A percentile compares a stretch with the other conserved stretches of the same genome.
phyloP scores from a whole-genome alignment of 2,797 vertebrate species.

The Chiroxiphia lanceolata region DNA sequence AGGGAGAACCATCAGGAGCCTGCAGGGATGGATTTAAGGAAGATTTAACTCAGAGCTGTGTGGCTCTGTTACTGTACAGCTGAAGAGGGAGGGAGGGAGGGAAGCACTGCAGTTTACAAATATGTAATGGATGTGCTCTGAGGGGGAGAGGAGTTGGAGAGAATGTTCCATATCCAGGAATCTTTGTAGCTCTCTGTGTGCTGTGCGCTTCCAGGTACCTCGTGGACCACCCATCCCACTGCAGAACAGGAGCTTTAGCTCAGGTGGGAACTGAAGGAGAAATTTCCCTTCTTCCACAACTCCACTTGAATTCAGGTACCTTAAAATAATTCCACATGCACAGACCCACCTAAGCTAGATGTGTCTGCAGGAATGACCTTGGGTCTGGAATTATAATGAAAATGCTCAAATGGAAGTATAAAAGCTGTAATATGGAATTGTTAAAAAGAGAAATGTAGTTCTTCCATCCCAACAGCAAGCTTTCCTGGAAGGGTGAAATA shows the following conservation, averaged over 20 bases:
- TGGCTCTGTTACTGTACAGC: neutral
- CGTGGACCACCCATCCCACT: accelerated
- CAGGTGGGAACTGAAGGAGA: neutral
- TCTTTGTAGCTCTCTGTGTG: too few relatives aligned
- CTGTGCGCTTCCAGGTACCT: neutral
- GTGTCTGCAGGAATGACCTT: neutral
- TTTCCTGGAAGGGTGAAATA: neutral
- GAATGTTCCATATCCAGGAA: neutral
- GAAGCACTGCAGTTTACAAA: neutral
- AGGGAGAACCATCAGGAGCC: neutral
- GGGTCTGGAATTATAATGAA: neutral
- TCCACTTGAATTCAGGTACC: neutral
- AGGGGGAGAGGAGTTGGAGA: neutral
- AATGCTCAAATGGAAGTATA: neutral
- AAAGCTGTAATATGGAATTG: neutral
- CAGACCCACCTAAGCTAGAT: neutral
- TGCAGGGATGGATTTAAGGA: neutral
- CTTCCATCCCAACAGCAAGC: neutral
- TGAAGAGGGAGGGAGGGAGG: neutral
- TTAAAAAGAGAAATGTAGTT: neutral
- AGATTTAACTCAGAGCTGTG: neutral
- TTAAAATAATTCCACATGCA: neutral
- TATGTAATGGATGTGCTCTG: accelerated
- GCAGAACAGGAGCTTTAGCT: neutral
- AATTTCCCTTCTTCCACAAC: neutral